Base-by-base conservation (phyloP, 2,888 invertebrate species). In the Apotomis turbidana region DNA sequence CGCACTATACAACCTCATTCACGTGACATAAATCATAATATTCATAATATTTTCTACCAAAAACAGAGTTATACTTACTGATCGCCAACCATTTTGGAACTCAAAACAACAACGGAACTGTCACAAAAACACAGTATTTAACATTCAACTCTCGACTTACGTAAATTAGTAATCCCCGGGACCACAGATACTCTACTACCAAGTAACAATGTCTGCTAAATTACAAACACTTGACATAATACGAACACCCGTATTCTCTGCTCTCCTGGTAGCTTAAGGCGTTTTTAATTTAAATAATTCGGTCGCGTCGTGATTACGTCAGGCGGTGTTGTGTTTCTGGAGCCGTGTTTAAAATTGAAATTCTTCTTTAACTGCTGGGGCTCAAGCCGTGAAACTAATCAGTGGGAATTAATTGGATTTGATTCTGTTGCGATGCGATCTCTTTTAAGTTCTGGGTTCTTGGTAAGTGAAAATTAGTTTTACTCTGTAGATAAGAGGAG, bases 331-430 rank as follows among this genome's bases (percentile, higher is more conserved):
- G 57, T 67, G 67, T 71, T 66, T 59, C 68, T 36, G 46, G 54
- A n/a, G 54, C 57, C 66, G 71, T 61, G 67, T 71, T 71, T 68
- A 62, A 71, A 71, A 71, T 71, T 71, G 61, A 62, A 71, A 71
- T 71, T 61, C 71, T 71, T 71, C 61, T 68, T 41, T 62, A 61
- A 70, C 70, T 63, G 51, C 52, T 46, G 12, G 12, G 49, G 27
- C 44, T 63, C 55, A 44, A 63, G 63, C 38, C 64, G 61, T 55
- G 63, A 63, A 27, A 71, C 27, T 55, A 71, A 67, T 67, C 51
- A 49, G 49, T n/a, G 49, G 52, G 52, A 51, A 59, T 51, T 70
- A 58, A 58, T 64, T 70, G 44, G 27, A 64, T 70, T 70, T 70
- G 63, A 70, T 51, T 64, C 8, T 52, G 44, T 70, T 64, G 15